Base-by-base conservation (phyloP, 2,797 vertebrate species). In the Sphenopsis melanotis region DNA sequence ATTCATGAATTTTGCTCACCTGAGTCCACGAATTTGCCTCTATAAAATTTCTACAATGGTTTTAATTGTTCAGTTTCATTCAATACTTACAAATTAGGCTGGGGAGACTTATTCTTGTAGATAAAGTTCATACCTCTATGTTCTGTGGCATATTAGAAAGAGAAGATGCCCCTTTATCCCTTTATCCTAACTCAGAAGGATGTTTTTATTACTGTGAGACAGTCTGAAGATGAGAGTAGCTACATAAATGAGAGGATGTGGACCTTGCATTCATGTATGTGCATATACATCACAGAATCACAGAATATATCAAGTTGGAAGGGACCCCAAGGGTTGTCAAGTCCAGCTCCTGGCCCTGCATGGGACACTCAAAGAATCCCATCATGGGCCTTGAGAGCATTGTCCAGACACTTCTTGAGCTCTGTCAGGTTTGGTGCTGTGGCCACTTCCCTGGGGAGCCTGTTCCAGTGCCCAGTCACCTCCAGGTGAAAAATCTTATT, bases 291-390 rank as follows among this genome's bases (percentile, higher is more conserved):
- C 37, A 85, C 23, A 75, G 44, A 57, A 75, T 74, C 37, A 66
- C 37, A n/a, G 37, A 76, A 37, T 52, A 21, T 24, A 10, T 17
- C 13, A 37, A 46, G 24, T 21, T 53, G 37, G n/a, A 68, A 60
- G 23, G n/a, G 12, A 60, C 5, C 13, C 46, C n/a, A 76, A 29
- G 12, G 27, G 27, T 44, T 12, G 32, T 29, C 0, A 0, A 52
- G 19, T 52, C 29, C 23, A n/a, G 2, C 39, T 76, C 53, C 39
- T 52, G 29, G 29, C 29, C n/a, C 53, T 68, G 46, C 37, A 23
- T 16, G 29, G 37, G 19, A 52, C 23, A n/a, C n/a, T 15, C 12
- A 9, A 84, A 23, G 15, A 66, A 37, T 59, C 12, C 15, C 12
- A 52, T 32, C 23, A 29, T 9, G 27, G 5, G 19, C 37, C 22